These are phyloP conservation scores for Agrenia bidenticulata DNA, from an alignment of 2,888 invertebrate species.

Conservation along the genomic window DNA sequence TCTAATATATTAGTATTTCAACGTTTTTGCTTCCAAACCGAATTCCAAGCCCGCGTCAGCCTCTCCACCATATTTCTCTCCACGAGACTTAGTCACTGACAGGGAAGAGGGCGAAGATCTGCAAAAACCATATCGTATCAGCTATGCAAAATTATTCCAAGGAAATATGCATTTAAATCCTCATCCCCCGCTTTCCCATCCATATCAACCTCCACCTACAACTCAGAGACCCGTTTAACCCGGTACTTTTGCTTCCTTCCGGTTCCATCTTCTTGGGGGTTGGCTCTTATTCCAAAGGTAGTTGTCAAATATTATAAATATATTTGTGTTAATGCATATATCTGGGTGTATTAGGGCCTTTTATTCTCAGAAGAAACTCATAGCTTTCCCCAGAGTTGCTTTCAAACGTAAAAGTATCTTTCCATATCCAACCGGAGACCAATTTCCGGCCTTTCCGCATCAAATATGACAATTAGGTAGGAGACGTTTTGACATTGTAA, in stretches of 20 bases:
- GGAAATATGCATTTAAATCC: constrained; percentile 2
- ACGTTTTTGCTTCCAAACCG: constrained; percentile 1
- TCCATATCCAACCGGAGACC: too few species aligned
- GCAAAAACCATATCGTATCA: constrained; percentile 8
- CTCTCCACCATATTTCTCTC: constrained; percentile 19
- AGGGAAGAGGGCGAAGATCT: neutral
- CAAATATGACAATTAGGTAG: too few species aligned
- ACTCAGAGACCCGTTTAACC: neutral
- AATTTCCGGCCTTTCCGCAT: too few species aligned
- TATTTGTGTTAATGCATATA: too few species aligned
- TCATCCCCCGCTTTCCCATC: constrained; percentile 4
- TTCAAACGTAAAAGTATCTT: too few species aligned
- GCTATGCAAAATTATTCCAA: constrained; percentile 22
- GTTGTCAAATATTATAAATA: too few species aligned
- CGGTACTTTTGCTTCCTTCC: constrained; percentile 18
- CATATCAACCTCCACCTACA: neutral
- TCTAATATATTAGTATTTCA: neutral
- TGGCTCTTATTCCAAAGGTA: too few species aligned
- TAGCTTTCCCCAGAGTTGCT: too few species aligned
- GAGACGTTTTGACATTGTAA: too few species aligned
- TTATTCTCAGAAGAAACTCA: too few species aligned
- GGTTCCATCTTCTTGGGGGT: neutral
- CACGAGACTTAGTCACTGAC: constrained; percentile 17
- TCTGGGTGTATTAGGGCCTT: too few species aligned
- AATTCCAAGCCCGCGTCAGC: neutral